Conservation (phyloP, 1,140 invertebrate genomes). For the Drosophila chauvacae region DNA sequence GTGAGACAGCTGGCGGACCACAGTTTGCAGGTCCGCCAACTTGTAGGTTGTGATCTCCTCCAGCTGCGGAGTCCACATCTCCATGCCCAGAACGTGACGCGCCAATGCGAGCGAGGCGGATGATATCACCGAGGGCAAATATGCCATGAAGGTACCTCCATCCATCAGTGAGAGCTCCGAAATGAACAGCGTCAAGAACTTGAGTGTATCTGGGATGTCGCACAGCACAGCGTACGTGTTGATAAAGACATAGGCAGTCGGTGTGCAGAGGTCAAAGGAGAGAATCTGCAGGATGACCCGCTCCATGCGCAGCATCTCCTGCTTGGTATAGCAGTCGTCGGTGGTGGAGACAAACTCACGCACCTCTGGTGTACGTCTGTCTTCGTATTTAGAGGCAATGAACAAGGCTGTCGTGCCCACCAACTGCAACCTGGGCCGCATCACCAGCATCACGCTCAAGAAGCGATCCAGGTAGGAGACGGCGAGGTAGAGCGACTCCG, state of each 20-base stretch:
- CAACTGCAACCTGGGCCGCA: constrained; percentile 95
- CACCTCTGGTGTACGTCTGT: constrained; percentile 98
- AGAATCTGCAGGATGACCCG: constrained; percentile 95
- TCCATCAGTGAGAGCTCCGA: constrained; percentile 94
- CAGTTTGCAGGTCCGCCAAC: constrained; percentile 88
- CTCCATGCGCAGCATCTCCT: constrained; percentile 96
- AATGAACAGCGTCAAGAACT: constrained; percentile 92
- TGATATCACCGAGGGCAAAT: constrained; percentile 92
- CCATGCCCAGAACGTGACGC: constrained; percentile 88
- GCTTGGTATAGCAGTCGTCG: constrained; percentile 96
- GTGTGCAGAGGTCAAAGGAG: constrained; percentile 94
- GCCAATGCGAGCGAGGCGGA: constrained; percentile 93
- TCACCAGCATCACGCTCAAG: constrained; percentile 96
- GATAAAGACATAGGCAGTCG: constrained; percentile 93
- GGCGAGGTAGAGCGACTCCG: constrained; percentile 95
- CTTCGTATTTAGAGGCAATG: constrained; percentile 98
- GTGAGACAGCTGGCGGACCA: constrained; percentile 85
- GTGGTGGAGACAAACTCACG: constrained; percentile 98
- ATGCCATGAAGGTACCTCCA: constrained; percentile 93
- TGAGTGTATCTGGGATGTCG: constrained; percentile 89
- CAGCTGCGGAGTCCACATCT: constrained; percentile 89
- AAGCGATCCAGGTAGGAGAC: constrained; percentile 97
- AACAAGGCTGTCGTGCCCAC: constrained; percentile 98
- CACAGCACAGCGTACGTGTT: constrained; percentile 89
- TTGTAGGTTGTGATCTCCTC: constrained; percentile 89